A percentile compares a stretch with the other conserved stretches of the same genome.
phyloP scores from a whole-genome alignment of 2,888 invertebrate species.

The Agrochola macilenta region DNA sequence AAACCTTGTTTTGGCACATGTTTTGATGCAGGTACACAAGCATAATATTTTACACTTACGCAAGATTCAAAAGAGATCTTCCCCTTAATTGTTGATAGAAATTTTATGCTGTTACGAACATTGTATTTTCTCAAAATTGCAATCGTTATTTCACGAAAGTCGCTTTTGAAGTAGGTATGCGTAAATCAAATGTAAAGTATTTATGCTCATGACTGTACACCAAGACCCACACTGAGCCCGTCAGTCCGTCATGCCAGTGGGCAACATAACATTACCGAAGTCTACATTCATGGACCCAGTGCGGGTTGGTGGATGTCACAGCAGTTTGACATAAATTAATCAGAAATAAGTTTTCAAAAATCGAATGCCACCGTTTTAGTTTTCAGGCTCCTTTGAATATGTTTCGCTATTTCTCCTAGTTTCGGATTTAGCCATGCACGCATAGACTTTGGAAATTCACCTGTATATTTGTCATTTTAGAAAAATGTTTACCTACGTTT shows the following conservation, averaged over 20 bases:
- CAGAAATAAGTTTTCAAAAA: neutral
- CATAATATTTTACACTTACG: neutral
- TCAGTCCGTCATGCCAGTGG: no score
- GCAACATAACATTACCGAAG: neutral
- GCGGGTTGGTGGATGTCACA: neutral
- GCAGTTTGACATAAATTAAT: neutral
- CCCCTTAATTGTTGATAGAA: neutral
- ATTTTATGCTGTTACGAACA: neutral
- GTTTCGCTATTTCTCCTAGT: neutral
- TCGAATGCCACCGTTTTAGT: neutral
- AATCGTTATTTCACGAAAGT: neutral
- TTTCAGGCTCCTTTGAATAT: neutral
- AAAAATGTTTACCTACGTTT: constrained; percentile 13
- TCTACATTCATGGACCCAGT: no score
- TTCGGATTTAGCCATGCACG: no score
- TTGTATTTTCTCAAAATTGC: neutral
- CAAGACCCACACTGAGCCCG: neutral
- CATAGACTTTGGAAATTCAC: neutral
- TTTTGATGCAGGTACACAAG: neutral
- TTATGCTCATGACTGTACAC: neutral
- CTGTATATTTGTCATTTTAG: neutral
- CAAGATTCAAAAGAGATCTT: neutral
- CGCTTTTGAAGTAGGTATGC: neutral
- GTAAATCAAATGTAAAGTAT: neutral
- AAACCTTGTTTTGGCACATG: neutral